Base-by-base conservation (phyloP, 2,113 vertebrate species). In the Peromyscus leucopus region DNA sequence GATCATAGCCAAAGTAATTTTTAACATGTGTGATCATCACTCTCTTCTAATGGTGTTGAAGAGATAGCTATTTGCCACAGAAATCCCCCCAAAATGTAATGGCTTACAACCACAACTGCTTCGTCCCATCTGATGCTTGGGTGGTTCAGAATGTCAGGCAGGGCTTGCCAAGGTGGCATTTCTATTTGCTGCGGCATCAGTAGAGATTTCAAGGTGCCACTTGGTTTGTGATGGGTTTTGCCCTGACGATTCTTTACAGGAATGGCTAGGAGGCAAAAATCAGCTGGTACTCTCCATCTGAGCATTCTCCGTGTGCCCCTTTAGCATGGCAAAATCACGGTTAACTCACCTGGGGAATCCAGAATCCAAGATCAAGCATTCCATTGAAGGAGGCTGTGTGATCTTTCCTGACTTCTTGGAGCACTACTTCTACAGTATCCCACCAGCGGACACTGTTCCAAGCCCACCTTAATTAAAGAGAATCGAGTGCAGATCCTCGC, bases 11-110 rank as follows among this genome's bases (percentile, higher is more conserved):
- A 72, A 57, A 63, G 5, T 71, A 79, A 91, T 57, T 46, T 75
- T 89, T 95, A 31, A 33, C 10, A 89, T 91, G 92, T 96, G 84
- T 69, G 48, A 75, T 96, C 96, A 97, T 89, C 59, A 87, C 79
- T 91, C 88, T 93, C 89, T 95, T 75, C 5, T 93, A 83, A 42
- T 96, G 76, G 75, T 74, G 48, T 12, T 59, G 59, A 82, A 39
- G 59, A 59, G 36, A 82, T 1, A 8, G 59, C 28, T 9, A 3
- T 59, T 39, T 86, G 61, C 51, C 71, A 22, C 26, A 15, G 33
- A 42, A 16, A 17, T 9, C 51, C 13, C 13, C 51, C n/a, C 76
- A 2, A 65, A 80, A 42, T 10, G 4, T 11, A 46, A 19, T 67
- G 51, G 75, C 65, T 51, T 75, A 42, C 13, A 78, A 69, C 39